Conservation (phyloP, 2,888 invertebrate species). For the Phlogophora meticulosa region DNA sequence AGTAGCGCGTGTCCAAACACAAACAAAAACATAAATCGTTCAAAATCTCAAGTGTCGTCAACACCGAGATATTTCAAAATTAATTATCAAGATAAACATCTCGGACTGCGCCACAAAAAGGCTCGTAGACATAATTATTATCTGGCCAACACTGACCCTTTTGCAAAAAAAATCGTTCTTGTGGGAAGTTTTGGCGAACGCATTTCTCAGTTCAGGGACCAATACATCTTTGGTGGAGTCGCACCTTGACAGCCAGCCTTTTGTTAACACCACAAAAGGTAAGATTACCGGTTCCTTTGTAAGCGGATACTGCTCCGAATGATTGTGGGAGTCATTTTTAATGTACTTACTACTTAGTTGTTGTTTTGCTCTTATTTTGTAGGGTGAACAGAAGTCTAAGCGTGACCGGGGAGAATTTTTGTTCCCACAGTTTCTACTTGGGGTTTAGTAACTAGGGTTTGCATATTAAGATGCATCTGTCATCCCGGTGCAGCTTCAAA, state of each 20-base stretch:
- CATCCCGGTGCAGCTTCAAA: not conserved
- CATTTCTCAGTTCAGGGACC: conserved; percentile 68
- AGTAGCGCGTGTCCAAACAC: conserved; percentile 21
- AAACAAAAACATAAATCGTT: conserved; percentile 47
- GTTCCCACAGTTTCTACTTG: conserved; percentile 35
- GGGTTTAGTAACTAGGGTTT: conserved; percentile 2
- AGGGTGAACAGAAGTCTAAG: conserved; percentile 17
- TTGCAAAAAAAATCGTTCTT: conserved; percentile 62
- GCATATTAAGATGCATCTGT: conserved; percentile 23
- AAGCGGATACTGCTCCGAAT: conserved; percentile 75
- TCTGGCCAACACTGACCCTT: conserved; percentile 63
- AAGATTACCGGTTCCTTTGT: conserved; percentile 82
- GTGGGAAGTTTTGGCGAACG: conserved; percentile 70
- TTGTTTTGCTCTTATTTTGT: conserved; percentile 49
- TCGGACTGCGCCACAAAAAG: conserved; percentile 54
- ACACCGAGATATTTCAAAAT: conserved; percentile 47
- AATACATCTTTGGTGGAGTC: conserved; percentile 73
- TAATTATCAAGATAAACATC: conserved; percentile 57
- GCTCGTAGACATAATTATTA: conserved; percentile 46
- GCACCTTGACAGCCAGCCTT: conserved; percentile 80
- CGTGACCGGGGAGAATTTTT: conserved; percentile 2
- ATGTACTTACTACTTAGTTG: conserved; percentile 61
- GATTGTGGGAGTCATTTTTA: conserved; percentile 75
- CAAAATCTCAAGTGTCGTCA: conserved; percentile 27
- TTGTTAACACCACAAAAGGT: conserved; percentile 76